phyloP scores from a whole-genome alignment of 2,797 vertebrate species.

The Scarus forsteni region DNA sequence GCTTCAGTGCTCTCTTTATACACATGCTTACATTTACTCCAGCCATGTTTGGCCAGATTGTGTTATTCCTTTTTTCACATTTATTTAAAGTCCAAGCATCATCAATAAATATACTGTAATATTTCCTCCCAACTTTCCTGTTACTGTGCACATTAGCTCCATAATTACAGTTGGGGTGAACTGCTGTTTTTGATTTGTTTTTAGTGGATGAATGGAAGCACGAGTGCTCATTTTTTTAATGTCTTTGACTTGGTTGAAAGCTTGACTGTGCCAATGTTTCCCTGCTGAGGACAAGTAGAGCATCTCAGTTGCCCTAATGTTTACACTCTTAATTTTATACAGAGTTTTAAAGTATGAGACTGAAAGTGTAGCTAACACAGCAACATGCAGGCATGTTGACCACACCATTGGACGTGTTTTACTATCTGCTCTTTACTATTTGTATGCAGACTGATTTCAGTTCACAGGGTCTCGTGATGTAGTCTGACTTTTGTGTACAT shows the following conservation, averaged over 20 bases:
- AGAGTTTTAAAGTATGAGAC: conserved; percentile 54
- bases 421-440: conserved; percentile 38
- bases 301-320: conserved; percentile 65
- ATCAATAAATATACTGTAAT: conserved; percentile 39
- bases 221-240: conserved; percentile 38
- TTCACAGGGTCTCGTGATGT: conserved; percentile 31
- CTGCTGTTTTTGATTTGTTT: conserved; percentile 34
- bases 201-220: conserved; percentile 17
- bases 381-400: conserved; percentile 89
- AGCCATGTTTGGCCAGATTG: conserved; percentile 31
- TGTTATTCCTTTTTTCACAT: conserved; percentile 47
- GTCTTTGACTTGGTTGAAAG: conserved; percentile 54
- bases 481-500: conserved; percentile 45
- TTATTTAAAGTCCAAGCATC: conserved; percentile 44
- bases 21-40: conserved; percentile 51
- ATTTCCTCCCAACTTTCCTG: conserved; percentile 15
- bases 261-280: conserved; percentile 85
- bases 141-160: conserved; percentile 52
- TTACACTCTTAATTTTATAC: conserved; percentile 71
- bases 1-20: conserved; percentile 35
- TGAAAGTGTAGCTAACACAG: conserved; percentile 72
- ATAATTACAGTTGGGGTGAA: conserved; percentile 20
- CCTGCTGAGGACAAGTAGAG: conserved; percentile 69
- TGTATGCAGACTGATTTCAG: conserved; percentile 44
- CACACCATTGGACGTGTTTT: conserved; percentile 41